phyloP scores from a whole-genome alignment of 2,888 invertebrate genomes.

The Lymantria monacha region DNA sequence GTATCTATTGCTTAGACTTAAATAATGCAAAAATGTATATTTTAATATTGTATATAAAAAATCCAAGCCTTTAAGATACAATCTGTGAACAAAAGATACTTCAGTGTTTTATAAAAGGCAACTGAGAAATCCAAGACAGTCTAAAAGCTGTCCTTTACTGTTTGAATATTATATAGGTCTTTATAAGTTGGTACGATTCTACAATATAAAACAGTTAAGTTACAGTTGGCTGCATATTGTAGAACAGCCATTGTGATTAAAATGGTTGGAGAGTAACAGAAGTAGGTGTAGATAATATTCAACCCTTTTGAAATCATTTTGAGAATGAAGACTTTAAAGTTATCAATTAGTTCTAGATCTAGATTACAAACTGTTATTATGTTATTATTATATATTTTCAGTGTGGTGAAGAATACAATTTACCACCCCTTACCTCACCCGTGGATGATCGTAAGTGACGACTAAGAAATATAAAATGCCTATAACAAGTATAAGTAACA shows the following conservation, averaged over 20 bases:
- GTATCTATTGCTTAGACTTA: too few relatives aligned
- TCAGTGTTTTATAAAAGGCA: not conserved
- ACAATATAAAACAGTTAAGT: slow-evolving; percentile 34
- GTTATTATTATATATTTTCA: too few relatives aligned
- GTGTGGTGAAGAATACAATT: too few relatives aligned
- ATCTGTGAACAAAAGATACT: not conserved
- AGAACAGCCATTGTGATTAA: slow-evolving; percentile 15
- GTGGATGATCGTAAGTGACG: too few relatives aligned
- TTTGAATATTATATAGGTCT: slow-evolving; percentile 12
- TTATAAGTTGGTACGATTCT: slow-evolving; percentile 9
- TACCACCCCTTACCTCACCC: too few relatives aligned
- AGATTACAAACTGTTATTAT: too few relatives aligned
- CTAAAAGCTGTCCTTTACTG: slow-evolving; percentile 7
- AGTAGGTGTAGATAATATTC: slow-evolving; percentile 23
- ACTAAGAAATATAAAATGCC: too few relatives aligned
- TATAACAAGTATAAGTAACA: too few relatives aligned
- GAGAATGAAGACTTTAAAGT: slow-evolving; percentile 11
- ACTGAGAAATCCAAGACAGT: slow-evolving; percentile 2
- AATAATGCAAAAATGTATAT: too few relatives aligned
- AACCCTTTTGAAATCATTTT: slow-evolving; percentile 19
- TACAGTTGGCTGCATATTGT: slow-evolving; percentile 31
- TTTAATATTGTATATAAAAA: too few relatives aligned
- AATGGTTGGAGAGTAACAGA: slow-evolving; percentile 21
- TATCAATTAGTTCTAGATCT: not conserved
- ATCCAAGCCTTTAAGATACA: too few relatives aligned